Evolutionary conservation across 1,140 invertebrate species (phyloP), one percentile per base, ranked within the genome.

Genomic region (Calliopsis andreniformis): DNA sequence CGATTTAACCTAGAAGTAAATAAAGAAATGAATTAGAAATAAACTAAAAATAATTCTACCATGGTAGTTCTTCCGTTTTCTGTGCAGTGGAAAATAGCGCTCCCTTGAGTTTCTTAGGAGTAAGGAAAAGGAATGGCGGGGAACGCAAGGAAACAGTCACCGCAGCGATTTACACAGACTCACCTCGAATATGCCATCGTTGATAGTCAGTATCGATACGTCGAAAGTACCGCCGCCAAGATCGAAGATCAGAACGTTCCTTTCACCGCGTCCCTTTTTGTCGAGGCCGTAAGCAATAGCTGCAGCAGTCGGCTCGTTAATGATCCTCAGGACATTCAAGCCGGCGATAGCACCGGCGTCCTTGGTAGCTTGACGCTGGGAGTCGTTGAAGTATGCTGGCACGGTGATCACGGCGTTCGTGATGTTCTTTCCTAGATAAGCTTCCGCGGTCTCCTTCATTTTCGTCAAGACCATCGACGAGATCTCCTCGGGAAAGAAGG

Each of bases 231-330:
- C 98, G 90, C 98, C 98, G 84, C 98, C 98, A 87, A 99, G 94
- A 94, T 99, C 98, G 92, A 98, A 99, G 76, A 83, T 82, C 73
- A 68, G 49, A 73, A 80, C 59, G 59, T 82, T 78, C 76, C 76
- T 78, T 78, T 82, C 5, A 99, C 98, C 72, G 98, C 98, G 92
- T 99, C 99, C 73, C 98, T 99, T 96, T 92, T 99, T 99, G 91
- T 99, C 98, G 96, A 99, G 97, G 56, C 99, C 98, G 93, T 99
- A 99, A 56, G 98, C 98, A 23, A 99, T 92, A 75, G 98, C 98
- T 66, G 98, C 98, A 55, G 98, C 98, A 18, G 98, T 99, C 5
- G 98, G 98, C 91, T 99, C 98, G 92, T 99, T 99, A 86, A 99
- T 99, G 5, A 99, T 98, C 90, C 98, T 93, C n/a, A 99, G 91